phyloP scores from a whole-genome alignment of 2,888 invertebrate species.

The Dysmachus trigonus region DNA sequence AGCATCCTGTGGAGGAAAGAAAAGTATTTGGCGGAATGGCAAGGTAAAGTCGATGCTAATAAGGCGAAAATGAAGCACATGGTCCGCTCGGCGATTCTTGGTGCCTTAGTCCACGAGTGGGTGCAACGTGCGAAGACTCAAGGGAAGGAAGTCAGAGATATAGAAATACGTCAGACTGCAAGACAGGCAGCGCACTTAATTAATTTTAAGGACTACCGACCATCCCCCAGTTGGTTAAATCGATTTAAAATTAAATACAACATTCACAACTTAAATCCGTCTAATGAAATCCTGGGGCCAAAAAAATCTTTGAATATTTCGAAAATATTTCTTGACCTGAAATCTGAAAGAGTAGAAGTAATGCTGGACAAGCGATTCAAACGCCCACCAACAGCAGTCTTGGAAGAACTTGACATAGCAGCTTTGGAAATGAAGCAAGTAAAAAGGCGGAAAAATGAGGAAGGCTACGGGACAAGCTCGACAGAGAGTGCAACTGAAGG shows the following conservation, averaged over 20 bases:
- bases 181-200: not conserved
- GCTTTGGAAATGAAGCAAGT: not conserved
- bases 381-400: not conserved
- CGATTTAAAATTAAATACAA: not conserved
- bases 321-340: not conserved
- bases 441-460: not conserved
- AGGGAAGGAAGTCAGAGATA: not conserved
- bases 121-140: not conserved
- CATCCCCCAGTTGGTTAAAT: not conserved
- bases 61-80: not conserved
- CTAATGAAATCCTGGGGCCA: not conserved
- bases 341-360: not conserved
- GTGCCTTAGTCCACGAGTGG: not conserved
- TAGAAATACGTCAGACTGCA: not conserved
- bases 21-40: not conserved
- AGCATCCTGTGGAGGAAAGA: not conserved
- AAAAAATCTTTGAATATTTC: not conserved
- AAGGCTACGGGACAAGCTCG: not conserved
- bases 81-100: not conserved
- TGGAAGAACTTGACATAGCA: not conserved
- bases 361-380: not conserved
- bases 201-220: not conserved
- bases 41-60: not conserved
- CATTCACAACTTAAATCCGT: not conserved
- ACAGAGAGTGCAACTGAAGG: not conserved